Conservation (phyloP, 2,797 vertebrate genomes). For the Neosalanx taihuensis region DNA sequence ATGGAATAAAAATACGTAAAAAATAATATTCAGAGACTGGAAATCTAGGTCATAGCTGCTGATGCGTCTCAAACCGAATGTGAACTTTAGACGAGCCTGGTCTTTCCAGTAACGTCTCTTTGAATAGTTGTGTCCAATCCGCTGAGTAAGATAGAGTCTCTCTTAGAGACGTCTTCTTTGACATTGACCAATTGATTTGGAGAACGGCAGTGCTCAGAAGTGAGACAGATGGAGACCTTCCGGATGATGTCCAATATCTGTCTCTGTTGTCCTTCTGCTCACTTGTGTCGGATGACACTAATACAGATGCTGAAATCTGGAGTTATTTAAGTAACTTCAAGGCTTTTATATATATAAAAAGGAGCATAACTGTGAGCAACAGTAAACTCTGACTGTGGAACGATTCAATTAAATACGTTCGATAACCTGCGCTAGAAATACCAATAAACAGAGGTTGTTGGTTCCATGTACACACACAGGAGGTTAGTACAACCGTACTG, state of each 20-base stretch:
- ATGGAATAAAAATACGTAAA: constrained; percentile 20
- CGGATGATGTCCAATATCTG: constrained; percentile 5
- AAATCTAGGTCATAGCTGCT: constrained; percentile 74
- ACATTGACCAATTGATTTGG: background rate
- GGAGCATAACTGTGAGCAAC: background rate
- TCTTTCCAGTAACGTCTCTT: constrained; percentile 63
- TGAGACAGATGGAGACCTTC: background rate
- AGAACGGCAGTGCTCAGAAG: background rate
- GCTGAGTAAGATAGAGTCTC: background rate
- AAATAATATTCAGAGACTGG: constrained; percentile 45
- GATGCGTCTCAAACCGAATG: constrained; percentile 65
- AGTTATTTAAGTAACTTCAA: constrained; percentile 25
- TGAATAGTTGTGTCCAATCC: constrained; percentile 1
- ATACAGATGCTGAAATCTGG: constrained; percentile 24
- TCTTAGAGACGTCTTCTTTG: background rate
- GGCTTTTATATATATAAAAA: constrained; percentile 11
- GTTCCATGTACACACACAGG: constrained; percentile 37
- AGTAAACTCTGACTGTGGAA: constrained; percentile 1
- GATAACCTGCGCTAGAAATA: background rate
- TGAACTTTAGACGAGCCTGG: constrained; percentile 73
- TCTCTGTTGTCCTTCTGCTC: constrained; percentile 20
- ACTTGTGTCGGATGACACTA: constrained; percentile 7
- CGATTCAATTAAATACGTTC: background rate
- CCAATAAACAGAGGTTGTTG: constrained; percentile 34
- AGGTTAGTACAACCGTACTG: constrained; percentile 43